Percentiles rank a stretch among this genome's conserved stretches.
Conservation (phyloP, 2,797 vertebrate genomes). For the Enteromius trimaculatus region DNA sequence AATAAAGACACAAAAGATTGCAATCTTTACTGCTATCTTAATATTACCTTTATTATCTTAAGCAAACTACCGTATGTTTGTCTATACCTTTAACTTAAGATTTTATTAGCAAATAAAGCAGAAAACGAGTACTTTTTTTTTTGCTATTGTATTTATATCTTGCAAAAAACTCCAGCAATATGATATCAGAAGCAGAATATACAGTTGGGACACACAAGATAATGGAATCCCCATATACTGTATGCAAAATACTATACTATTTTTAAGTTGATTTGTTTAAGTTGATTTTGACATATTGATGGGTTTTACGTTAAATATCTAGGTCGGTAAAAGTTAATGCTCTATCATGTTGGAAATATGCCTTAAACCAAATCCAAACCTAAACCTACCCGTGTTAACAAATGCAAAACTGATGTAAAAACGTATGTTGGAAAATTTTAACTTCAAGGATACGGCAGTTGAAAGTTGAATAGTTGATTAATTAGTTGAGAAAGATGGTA, state of each 20-base stretch:
- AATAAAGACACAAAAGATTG: background rate
- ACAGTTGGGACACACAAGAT: background rate
- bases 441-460: background rate
- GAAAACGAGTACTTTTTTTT: too few relatives aligned
- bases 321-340: too few relatives aligned
- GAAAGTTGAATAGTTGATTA: background rate
- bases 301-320: too few relatives aligned
- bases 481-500: background rate
- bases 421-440: background rate
- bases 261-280: too few relatives aligned
- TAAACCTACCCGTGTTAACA: too few relatives aligned
- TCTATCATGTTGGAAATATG: too few relatives aligned
- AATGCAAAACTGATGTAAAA: too few relatives aligned
- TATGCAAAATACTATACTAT: background rate
- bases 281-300: too few relatives aligned
- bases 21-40: background rate
- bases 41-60: background rate
- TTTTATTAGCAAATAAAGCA: too few relatives aligned
- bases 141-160: background rate
- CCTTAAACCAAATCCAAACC: too few relatives aligned
- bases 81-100: background rate
- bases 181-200: background rate
- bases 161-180: background rate
- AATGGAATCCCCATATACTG: background rate
- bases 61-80: background rate